These are phyloP conservation scores for Drosophila triauraria DNA, from an alignment of 1,140 invertebrate species.

Conservation along the genomic window DNA sequence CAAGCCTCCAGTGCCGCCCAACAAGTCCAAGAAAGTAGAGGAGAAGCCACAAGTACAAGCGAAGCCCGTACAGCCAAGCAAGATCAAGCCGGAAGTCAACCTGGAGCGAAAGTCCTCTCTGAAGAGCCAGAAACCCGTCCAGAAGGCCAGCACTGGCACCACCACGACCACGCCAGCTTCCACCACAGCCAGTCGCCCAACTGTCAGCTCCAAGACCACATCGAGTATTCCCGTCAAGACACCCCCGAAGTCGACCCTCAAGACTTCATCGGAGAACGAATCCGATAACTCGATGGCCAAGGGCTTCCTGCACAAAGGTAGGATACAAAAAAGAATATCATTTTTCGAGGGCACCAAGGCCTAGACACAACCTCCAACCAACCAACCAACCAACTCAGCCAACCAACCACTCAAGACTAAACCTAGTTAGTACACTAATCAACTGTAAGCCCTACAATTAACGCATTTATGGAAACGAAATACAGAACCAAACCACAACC, in stretches of 20 bases:
- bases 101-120: conserved; percentile 44
- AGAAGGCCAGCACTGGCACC: conserved; percentile 41
- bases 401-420: conserved; percentile 34
- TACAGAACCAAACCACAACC: conserved; percentile 56
- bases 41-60: conserved; percentile 13
- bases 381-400: conserved; percentile 2
- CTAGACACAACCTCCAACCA: conserved; percentile 37
- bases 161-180: conserved; percentile 25
- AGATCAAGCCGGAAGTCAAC: conserved; percentile 23
- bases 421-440: conserved; percentile 50
- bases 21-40: conserved; percentile 21
- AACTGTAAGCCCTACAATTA: conserved; percentile 61
- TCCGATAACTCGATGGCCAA: conserved; percentile 84
- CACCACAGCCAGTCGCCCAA: background rate
- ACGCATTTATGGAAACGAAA: conserved; percentile 71
- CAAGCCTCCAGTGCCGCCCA: conserved; percentile 71
- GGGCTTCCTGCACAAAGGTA: conserved; percentile 88
- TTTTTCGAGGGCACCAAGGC: conserved; percentile 91
- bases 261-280: conserved; percentile 61
- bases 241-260: conserved; percentile 49
- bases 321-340: conserved; percentile 89
- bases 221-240: conserved; percentile 33
- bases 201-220: conserved; percentile 3
- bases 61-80: conserved; percentile 1
- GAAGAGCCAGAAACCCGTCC: conserved; percentile 34